Percentiles rank a stretch among this genome's conserved stretches.
Conservation (phyloP, 1,140 invertebrate genomes). For the Musca domestica region DNA sequence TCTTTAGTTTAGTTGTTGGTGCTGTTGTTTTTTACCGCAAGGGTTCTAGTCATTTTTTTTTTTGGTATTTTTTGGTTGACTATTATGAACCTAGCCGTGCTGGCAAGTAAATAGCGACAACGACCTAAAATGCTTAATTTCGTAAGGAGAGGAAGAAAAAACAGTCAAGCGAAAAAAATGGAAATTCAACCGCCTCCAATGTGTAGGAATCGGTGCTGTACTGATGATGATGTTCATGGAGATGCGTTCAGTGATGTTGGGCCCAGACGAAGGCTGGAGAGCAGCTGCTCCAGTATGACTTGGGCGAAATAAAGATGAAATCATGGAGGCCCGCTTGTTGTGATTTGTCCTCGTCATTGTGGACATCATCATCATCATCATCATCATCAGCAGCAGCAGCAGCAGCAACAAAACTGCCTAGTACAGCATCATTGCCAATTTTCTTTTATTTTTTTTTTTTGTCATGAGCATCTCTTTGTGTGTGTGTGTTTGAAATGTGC, state of each 20-base stretch:
- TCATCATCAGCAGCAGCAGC: not conserved
- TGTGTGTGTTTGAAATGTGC: conserved; percentile 18
- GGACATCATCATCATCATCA: not conserved
- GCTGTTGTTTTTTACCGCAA: conserved; percentile 14
- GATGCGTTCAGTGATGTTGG: not conserved
- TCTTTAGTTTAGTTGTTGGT: not conserved
- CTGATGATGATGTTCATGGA: not conserved
- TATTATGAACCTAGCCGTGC: no score
- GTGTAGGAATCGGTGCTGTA: not conserved
- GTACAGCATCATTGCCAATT: no score
- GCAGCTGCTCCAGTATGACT: not conserved
- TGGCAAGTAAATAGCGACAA: not conserved
- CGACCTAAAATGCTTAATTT: conserved; percentile 15
- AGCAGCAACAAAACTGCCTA: no score
- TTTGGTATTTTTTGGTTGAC: no score
- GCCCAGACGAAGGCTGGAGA: conserved; percentile 1
- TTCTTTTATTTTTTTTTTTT: not conserved
- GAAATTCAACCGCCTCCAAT: no score
- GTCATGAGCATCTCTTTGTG: not conserved
- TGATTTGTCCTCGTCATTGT: conserved; percentile 17
- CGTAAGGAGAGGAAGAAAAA: not conserved
- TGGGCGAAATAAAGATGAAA: no score
- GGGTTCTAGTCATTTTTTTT: conserved; percentile 1
- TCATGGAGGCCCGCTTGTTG: not conserved
- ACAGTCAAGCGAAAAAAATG: no score